phyloP scores from a whole-genome alignment of 2,797 vertebrate genomes.

The Cercopithecus hamlyni region DNA sequence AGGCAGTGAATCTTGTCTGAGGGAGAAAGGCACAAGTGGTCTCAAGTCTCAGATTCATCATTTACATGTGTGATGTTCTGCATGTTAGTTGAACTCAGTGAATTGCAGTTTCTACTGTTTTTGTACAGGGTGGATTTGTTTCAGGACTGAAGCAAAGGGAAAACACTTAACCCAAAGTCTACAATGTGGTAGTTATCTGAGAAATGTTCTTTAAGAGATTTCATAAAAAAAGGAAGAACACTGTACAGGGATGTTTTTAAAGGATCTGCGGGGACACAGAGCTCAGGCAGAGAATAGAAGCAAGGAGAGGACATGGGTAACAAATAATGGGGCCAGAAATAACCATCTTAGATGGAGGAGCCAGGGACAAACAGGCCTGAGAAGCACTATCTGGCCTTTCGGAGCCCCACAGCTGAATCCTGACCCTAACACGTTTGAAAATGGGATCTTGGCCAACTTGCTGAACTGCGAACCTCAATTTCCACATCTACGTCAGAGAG shows the following conservation, averaged over 20 bases:
- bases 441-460: not conserved
- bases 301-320: not conserved
- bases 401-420: not conserved
- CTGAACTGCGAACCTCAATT: not conserved
- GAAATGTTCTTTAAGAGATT: not conserved
- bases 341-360: not conserved
- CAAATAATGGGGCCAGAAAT: not conserved
- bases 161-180: not conserved
- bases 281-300: not conserved
- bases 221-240: not conserved
- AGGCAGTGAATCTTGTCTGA: not conserved
- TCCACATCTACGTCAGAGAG: not conserved
- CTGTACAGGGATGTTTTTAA: not conserved
- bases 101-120: not conserved
- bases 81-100: not conserved
- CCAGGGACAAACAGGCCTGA: not conserved
- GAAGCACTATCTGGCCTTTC: not conserved
- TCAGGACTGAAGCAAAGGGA: not conserved
- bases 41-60: not conserved
- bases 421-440: not conserved
- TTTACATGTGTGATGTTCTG: not conserved
- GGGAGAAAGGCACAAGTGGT: not conserved
- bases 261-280: not conserved
- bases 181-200: not conserved
- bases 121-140: not conserved